A percentile compares a stretch with the other conserved stretches of the same genome.
Evolutionary conservation across 2,797 vertebrate species (phyloP).

Genomic region (Squalus acanthias): DNA sequence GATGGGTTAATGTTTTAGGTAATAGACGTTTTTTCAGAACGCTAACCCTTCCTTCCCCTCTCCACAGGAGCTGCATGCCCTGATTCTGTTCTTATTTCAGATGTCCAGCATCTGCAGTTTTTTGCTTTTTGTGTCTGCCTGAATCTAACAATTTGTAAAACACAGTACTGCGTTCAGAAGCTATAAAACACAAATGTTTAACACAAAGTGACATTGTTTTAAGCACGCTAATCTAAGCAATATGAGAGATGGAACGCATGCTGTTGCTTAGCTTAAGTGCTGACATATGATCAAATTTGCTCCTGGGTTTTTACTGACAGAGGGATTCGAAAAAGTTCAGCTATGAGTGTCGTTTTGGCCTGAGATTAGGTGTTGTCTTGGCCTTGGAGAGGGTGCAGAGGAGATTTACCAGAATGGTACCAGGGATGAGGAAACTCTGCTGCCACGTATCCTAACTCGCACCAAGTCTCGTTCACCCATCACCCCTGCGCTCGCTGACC

Average conservation of each 20-base stretch:
- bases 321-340: not conserved
- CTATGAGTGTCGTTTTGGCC: not conserved
- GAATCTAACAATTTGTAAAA: not conserved
- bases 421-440: not conserved
- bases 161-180: not conserved
- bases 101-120: not conserved
- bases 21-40: not conserved
- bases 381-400: not conserved
- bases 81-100: not conserved
- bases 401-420: not conserved
- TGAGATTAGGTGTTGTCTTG: not conserved
- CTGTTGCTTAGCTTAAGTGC: not conserved
- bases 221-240: not conserved
- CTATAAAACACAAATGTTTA: not conserved
- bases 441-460: not conserved
- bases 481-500: not conserved
- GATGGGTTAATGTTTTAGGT: not conserved
- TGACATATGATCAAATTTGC: not conserved
- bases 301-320: not conserved
- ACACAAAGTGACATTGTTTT: constrained; percentile 1
- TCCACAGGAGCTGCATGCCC: not conserved
- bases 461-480: not conserved
- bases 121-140: not conserved
- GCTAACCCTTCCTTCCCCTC: not conserved
- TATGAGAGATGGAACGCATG: not conserved